Base-by-base conservation (phyloP, 2,797 vertebrate species). In the Artibeus lituratus region DNA sequence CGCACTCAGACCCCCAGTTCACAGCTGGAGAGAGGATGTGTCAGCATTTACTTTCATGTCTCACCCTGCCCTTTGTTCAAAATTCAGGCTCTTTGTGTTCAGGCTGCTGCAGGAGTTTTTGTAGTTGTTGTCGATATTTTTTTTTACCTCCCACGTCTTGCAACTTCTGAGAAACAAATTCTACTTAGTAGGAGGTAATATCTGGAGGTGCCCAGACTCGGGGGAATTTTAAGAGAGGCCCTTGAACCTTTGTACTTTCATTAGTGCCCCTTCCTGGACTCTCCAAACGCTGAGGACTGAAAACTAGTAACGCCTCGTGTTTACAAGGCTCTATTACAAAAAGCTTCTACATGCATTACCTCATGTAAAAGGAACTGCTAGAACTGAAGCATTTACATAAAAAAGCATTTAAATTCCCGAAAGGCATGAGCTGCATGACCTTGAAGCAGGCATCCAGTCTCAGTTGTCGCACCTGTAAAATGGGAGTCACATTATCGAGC, bases 21-120 rank as follows among this genome's bases (percentile, higher is more conserved):
- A 91, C 96, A 98, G 97, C 97, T 97, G 94, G 97, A 96, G 97
- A 94, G 97, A 96, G 96, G 89, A 96, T 88, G 96, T 96, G 95
- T 97, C 96, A 96, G 97, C 97, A 26, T 93, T 90, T 81, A 92
- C 96, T 96, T 87, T 95, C 62, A 10, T 80, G 89, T 94, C 93
- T 97, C 92, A 88, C 97, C 92, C 96, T 93, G 89, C 74, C 94
- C 93, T 97, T 97, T 97, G 97, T 98, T 97, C 89, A 72, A 69
- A 94, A 87, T 65, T 94, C 92, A 73, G 24, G 73, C 57, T 89
- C 94, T 96, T 94, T 97, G 96, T 96, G 85, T 92, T 85, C 39
- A 16, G 69, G 74, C 95, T 89, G 85, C 92, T 76, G 62, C 65
- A 9, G 73, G 80, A 69, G 59, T 87, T 96, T 95, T 87, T 77